Conservation (phyloP, 1,140 invertebrate species). For the Aphidius ervi region DNA sequence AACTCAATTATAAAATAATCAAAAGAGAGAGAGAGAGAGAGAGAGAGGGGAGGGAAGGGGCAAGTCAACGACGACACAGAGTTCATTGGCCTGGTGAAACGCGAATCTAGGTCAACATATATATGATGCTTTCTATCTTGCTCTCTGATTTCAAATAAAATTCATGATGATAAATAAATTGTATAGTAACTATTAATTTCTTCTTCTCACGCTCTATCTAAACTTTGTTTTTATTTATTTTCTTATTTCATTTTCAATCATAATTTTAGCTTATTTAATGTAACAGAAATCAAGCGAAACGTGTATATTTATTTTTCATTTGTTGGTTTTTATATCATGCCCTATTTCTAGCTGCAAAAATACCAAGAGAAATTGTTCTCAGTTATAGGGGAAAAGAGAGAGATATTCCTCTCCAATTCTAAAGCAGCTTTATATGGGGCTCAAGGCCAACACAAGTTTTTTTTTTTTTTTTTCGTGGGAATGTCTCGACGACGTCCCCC, state of each 20-base stretch:
- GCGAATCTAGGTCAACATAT: constrained; percentile 22
- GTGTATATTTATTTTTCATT: too few species aligned
- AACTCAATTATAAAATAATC: too few species aligned
- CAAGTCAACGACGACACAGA: neutral
- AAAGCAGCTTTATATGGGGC: constrained; percentile 15
- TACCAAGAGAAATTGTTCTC: too few species aligned
- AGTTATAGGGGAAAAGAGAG: too few species aligned
- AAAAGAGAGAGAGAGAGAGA: too few species aligned
- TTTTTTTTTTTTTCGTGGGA: constrained; percentile 33
- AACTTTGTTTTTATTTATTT: neutral
- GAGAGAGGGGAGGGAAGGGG: too few species aligned
- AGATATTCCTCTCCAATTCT: constrained; percentile 3
- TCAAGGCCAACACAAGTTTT: constrained; percentile 30
- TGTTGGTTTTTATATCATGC: too few species aligned
- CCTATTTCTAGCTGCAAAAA: too few species aligned
- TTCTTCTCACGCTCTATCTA: constrained; percentile 18
- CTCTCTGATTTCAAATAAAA: neutral
- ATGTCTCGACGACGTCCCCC: constrained; percentile 20
- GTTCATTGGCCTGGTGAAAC: constrained; percentile 20
- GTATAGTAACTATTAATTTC: constrained; percentile 8
- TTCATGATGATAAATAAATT: neutral
- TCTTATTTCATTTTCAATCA: too few species aligned
- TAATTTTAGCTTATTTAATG: too few species aligned
- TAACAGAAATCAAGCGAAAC: too few species aligned
- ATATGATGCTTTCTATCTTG: constrained; percentile 6